These are phyloP conservation scores for Agapornis canus DNA, from an alignment of 2,797 vertebrate genomes.

Conservation along the genomic window DNA sequence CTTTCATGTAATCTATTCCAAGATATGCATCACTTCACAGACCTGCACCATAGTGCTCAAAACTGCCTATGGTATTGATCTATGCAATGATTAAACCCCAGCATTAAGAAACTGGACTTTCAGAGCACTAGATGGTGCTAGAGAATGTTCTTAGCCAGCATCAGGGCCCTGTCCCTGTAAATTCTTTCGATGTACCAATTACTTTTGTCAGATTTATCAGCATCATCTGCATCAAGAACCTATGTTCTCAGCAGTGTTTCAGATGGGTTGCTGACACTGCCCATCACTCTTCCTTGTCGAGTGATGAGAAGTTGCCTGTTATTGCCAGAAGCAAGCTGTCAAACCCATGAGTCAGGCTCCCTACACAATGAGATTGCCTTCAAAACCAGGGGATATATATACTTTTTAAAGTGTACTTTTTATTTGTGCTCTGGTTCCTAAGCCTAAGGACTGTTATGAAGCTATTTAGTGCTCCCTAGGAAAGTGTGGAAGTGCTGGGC, in stretches of 20 bases:
- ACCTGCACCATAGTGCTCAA: neutral
- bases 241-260: neutral
- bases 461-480: neutral
- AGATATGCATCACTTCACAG: neutral
- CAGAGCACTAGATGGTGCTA: conserved; percentile 69
- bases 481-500: neutral
- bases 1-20: conserved; percentile 16
- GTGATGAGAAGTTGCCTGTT: neutral
- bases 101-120: neutral
- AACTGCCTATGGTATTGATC: neutral
- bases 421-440: neutral
- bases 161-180: neutral
- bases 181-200: neutral
- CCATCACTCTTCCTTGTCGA: neutral
- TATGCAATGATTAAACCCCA: neutral
- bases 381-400: neutral
- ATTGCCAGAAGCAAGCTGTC: neutral
- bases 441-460: neutral
- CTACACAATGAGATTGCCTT: neutral
- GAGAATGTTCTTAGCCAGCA: conserved; percentile 44
- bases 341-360: neutral
- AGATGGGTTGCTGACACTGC: neutral
- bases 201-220: neutral
- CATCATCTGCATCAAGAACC: neutral
- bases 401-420: neutral